Conservation (phyloP, 2,888 invertebrate genomes). For the Anoplius nigerrimus region DNA sequence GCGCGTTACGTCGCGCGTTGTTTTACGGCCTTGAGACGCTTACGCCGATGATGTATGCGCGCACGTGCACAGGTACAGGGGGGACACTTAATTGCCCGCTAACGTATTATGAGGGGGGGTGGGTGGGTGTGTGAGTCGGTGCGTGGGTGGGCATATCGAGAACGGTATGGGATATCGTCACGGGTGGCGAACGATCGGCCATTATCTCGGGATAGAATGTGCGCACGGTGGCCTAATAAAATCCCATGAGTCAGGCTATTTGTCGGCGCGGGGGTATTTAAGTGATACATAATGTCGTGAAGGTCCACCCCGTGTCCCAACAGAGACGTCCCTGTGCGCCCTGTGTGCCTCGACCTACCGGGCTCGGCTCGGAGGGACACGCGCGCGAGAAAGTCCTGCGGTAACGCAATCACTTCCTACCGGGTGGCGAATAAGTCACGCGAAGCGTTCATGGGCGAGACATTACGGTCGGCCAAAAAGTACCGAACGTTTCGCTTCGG, state of each 20-base stretch:
- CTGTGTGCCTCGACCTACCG: constrained; percentile 21
- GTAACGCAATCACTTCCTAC: background rate
- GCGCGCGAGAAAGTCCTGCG: constrained; percentile 2
- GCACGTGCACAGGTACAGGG: too few relatives aligned
- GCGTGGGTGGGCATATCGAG: too few relatives aligned
- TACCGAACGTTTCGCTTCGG: too few relatives aligned
- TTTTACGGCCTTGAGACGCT: too few relatives aligned
- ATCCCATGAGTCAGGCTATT: constrained; percentile 66
- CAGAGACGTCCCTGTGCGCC: constrained; percentile 39
- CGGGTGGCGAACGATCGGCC: constrained; percentile 37
- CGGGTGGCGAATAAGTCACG: too few relatives aligned
- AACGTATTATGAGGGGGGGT: background rate
- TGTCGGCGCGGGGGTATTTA: constrained; percentile 59
- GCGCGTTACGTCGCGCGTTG: too few relatives aligned
- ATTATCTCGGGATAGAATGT: constrained; percentile 62
- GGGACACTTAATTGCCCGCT: too few relatives aligned
- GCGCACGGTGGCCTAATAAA: constrained; percentile 62
- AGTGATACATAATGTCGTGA: constrained; percentile 62
- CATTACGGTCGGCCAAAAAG: too few relatives aligned
- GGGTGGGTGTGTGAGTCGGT: too few relatives aligned
- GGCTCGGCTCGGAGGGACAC: constrained; percentile 26
- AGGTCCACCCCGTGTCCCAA: constrained; percentile 34
- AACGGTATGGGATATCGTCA: constrained; percentile 27
- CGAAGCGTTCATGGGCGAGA: too few relatives aligned
- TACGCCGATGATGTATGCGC: too few relatives aligned